Conservation (phyloP, 2,797 vertebrate species). For the Siniperca scherzeri region DNA sequence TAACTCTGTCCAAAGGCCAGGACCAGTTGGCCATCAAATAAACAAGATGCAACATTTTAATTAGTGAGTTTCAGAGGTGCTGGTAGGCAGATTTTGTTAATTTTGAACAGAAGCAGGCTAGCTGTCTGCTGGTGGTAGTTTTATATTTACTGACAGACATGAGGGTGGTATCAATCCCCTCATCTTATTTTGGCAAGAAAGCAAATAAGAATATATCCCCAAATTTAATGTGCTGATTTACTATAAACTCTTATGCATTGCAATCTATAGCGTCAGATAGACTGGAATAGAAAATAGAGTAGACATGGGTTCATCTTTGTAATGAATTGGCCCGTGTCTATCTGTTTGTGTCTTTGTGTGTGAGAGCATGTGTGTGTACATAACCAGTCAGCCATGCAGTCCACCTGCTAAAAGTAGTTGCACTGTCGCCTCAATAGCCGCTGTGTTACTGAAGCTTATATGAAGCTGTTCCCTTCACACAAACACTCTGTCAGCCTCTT, state of each 20-base stretch:
- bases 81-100: neutral
- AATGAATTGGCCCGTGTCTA: neutral
- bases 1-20: too few relatives aligned
- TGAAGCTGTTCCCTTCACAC: slow-evolving; percentile 41
- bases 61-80: neutral
- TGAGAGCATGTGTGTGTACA: neutral
- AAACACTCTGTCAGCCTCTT: slow-evolving; percentile 57
- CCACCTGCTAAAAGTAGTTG: slow-evolving; percentile 77
- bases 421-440: slow-evolving; percentile 31
- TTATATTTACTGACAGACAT: neutral
- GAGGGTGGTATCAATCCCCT: neutral
- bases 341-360: neutral
- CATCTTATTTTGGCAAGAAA: neutral
- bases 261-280: neutral
- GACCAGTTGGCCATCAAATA: neutral
- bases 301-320: neutral
- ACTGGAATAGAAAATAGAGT: neutral
- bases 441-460: slow-evolving; percentile 61
- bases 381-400: slow-evolving; percentile 29
- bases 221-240: neutral
- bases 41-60: neutral
- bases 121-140: neutral
- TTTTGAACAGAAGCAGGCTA: neutral
- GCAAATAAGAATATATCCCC: neutral
- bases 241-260: neutral